Evolutionary conservation across 2,113 vertebrate genomes (phyloP), one percentile per base, ranked within the genome.

Genomic region (Lasiurus borealis): DNA sequence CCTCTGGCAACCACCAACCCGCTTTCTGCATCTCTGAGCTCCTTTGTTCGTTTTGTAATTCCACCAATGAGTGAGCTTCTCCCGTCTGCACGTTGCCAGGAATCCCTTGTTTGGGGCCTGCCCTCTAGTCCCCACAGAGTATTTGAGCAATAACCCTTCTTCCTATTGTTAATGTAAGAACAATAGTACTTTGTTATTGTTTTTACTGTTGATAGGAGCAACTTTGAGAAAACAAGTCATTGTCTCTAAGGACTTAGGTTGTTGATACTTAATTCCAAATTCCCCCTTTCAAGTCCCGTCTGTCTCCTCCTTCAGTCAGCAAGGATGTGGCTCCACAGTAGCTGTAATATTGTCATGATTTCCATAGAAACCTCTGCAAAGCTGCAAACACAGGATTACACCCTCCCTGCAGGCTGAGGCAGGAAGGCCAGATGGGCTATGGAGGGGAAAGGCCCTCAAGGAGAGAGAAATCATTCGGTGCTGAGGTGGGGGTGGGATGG

Each of bases 311-410:
- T 94, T 95, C 71, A 93, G 0, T 87, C 80, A 54, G 69, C 69
- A 73, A 48, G 34, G 94, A 75, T 57, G 73, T 80, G 66, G 31
- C 75, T 92, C 69, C 66, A 82, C 86, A 76, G 88, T 91, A 81
- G 85, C 95, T 88, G 34, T 69, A 93, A 94, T 96, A 85, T 96
- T 96, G 96, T 97, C 69, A 93, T 98, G 78, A 98, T 98, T 98
- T 97, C 98, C 97, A 98, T 95, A 96, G 98, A 97, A 98, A 96
- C 98, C 96, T 96, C 95, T 85, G 85, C 93, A 95, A 92, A 97
- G 92, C 97, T 96, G 87, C 95, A 98, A 96, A 98, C 97, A 97
- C 0, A 81, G 93, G 92, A 78, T 96, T 96, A 96, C 96, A 71
- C 94, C 95, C 96, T 97, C 88, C 34, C 91, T 21, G 40, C 96